A percentile compares a stretch with the other conserved stretches of the same genome.
Evolutionary conservation across 2,797 vertebrate species (phyloP).

Genomic region (Peromyscus eremicus): DNA sequence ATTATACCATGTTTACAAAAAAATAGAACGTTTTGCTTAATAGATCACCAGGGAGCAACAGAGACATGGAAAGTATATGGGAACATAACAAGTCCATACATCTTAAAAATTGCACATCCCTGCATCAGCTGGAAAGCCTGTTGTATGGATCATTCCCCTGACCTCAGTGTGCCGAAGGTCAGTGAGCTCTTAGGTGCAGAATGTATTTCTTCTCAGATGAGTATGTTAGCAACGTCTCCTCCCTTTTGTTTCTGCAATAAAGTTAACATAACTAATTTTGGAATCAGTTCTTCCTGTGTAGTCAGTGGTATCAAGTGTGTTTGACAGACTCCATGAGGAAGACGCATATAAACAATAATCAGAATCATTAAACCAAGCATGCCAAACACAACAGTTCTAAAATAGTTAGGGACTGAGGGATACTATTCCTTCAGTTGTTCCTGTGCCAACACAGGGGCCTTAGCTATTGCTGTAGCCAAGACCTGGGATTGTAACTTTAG

Average conservation of each 20-base stretch:
- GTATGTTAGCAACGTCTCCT: background rate
- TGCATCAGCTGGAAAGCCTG: background rate
- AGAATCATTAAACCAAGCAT: background rate
- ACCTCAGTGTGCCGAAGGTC: background rate
- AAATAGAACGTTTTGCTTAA: background rate
- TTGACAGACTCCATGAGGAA: background rate
- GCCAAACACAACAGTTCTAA: background rate
- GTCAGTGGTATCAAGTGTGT: background rate
- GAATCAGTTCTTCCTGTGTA: background rate
- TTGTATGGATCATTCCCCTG: background rate
- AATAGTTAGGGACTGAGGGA: background rate
- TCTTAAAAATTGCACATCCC: background rate
- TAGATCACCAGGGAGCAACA: background rate
- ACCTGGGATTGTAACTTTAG: too few species aligned
- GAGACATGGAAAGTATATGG: background rate
- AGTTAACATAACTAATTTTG: background rate
- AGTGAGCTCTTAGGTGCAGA: background rate
- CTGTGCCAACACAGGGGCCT: too few species aligned
- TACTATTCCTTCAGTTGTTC: background rate
- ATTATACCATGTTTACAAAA: background rate
- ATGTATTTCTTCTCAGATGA: background rate
- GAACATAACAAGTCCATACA: background rate
- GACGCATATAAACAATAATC: background rate
- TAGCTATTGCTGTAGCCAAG: background rate
- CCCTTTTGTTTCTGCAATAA: background rate